Evolutionary conservation across 2,113 vertebrate genomes (phyloP), one percentile per base, ranked within the genome.

Genomic region (Anguilla japonica): DNA sequence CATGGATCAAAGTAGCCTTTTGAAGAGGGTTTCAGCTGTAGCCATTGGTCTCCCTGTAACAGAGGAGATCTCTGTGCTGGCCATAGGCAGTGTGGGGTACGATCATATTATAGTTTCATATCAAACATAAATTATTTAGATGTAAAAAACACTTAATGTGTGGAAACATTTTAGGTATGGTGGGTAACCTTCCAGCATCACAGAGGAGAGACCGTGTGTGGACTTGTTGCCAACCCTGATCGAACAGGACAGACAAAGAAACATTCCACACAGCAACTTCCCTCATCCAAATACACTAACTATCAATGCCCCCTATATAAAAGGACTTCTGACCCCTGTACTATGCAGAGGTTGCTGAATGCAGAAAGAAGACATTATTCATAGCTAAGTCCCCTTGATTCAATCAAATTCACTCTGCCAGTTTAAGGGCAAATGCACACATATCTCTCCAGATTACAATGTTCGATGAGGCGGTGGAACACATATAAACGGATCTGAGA

Each of bases 81-180:
- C 11, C 29, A 29, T 71, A 89, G 8, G 79, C 81, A 88, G 88
- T 16, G 11, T 26, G 20, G 41, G 57, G 67, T 85, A 89, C 41
- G 83, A 91, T 75, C 82, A 83, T 14, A 79, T 80, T 71, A 63
- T 79, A 91, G 87, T 40, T 43, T 83, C 86, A 26, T 91, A 89
- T 91, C 89, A 89, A 91, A 92, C 90, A 90, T 85, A 85, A 78
- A 63, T 86, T 84, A 89, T 83, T 82, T 75, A 88, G 88, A 92
- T 89, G 89, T 0, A 75, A 29, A 92, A 89, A 89, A 87, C 88
- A 89, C 81, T 87, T 87, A 87, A 43, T 50, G 87, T 82, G 53
- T 67, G 88, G 88, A 89, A 89, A 90, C 50, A 57, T 82, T 88
- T 83, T 46, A 81, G 83, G 83, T 85, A 34, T 53, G 67, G 87